These are phyloP conservation scores for Anabas testudineus DNA, from an alignment of 2,797 vertebrate species.

Conservation along the genomic window DNA sequence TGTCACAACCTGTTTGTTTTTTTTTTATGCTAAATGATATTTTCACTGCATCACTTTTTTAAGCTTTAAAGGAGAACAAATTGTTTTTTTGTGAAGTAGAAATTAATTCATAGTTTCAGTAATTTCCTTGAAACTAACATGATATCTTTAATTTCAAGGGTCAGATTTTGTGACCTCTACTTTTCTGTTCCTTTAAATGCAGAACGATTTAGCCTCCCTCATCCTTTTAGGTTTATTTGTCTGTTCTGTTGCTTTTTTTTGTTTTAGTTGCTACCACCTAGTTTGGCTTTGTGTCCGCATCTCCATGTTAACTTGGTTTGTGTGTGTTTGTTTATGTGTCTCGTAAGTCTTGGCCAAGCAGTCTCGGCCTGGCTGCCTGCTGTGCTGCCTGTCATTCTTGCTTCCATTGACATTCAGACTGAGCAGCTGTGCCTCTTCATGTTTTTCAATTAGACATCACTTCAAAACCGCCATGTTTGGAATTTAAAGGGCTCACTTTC, in stretches of 20 bases:
- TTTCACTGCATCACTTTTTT: conserved; percentile 14
- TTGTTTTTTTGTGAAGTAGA: conserved; percentile 4
- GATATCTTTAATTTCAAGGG: conserved; percentile 46
- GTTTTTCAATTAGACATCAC: conserved; percentile 83
- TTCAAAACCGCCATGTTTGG: conserved; percentile 70
- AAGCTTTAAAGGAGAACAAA: conserved; percentile 21
- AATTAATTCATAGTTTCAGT: conserved; percentile 48
- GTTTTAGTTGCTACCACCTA: conserved; percentile 42
- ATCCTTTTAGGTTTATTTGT: conserved; percentile 54
- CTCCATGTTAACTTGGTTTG: conserved; percentile 53
- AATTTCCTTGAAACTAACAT: conserved; percentile 30
- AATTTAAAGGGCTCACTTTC: conserved; percentile 76
- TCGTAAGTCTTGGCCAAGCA: conserved; percentile 71
- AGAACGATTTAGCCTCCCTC: conserved; percentile 24
- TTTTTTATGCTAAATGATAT: conserved; percentile 31
- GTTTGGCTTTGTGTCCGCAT: conserved; percentile 52
- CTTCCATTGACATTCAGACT: conserved; percentile 82
- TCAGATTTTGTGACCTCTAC: conserved; percentile 35
- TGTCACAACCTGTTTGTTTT: conserved; percentile 38
- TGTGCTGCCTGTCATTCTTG: conserved; percentile 77
- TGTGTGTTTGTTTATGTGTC: conserved; percentile 74
- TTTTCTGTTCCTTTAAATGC: conserved; percentile 46
- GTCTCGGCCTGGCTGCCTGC: conserved; percentile 66
- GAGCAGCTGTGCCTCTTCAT: conserved; percentile 75
- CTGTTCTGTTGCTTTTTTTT: conserved; percentile 36